Evolutionary conservation across 2,888 invertebrate genomes (phyloP), one percentile per base, ranked within the genome.

Genomic region (Gasteruption jaculator): DNA sequence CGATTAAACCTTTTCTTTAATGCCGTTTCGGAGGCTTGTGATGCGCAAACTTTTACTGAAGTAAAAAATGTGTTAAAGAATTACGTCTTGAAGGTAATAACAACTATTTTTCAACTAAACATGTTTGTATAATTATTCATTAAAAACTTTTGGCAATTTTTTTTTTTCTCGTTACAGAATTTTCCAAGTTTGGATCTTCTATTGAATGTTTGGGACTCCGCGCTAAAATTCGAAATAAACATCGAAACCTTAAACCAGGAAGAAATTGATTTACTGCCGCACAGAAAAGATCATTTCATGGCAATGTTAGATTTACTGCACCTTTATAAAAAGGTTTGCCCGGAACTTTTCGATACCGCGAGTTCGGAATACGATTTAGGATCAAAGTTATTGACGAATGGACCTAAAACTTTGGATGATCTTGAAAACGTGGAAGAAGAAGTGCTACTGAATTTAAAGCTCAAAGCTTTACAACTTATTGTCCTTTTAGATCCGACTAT

Each of bases 291-390:
- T 12, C 60, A 58, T 43, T 54, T 63, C 6, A 33, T 52, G 16
- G 69, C 70, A 42, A 68, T 80, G 16, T 63, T 83, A 30, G 75
- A 79, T 16, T 73, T 80, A 56, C 74, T 83, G 64, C 66, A 78
- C 39, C 66, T 73, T 39, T 78, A 77, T 43, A 66, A 76, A 25
- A 73, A 71, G 34, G 60, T 76, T 38, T 77, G 76, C 41, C 75
- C 81, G 38, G 73, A 76, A 52, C 66, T 79, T 30, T 62, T 81
- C 21, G 73, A 57, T 26, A 42, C 34, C 22, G 44, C 47, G 14
- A 48, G 51, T 35, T 40, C 41, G 10, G 46, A 48, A 20, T 21
- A 38, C n/a, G 41, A 54, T 26, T 19, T 54, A 3, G 42, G 57
- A 31, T 48, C 57, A 1, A 45, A 46, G 18, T 43, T 44, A 25